A percentile compares a stretch with the other conserved stretches of the same genome.
Evolutionary conservation across 2,113 vertebrate species (phyloP).

Genomic region (Xenus cinereus): DNA sequence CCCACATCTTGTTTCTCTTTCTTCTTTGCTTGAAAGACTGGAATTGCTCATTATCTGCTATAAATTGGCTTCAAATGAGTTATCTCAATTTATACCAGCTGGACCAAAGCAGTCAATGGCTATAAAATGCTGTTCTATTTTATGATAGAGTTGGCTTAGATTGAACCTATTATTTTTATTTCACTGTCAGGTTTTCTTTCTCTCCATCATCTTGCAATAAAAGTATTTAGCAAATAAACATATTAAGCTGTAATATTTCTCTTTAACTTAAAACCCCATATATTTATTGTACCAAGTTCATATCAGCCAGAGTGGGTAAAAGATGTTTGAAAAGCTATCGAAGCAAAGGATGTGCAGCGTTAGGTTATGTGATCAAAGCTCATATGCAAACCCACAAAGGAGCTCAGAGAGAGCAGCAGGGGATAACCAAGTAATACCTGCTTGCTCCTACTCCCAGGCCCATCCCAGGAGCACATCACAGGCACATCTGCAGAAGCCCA

Average conservation of each 20-base stretch:
- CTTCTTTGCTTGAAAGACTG: slow-evolving; percentile 39
- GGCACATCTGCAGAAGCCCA: background rate
- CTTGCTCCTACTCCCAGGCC: background rate
- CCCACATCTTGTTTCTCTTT: slow-evolving; percentile 1
- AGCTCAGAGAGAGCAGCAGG: background rate
- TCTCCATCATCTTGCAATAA: background rate
- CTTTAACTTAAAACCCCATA: background rate
- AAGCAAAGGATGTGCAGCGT: background rate
- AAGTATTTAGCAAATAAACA: slow-evolving; percentile 16
- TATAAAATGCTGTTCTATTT: slow-evolving; percentile 6
- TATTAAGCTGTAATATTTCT: background rate
- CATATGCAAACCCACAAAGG: background rate
- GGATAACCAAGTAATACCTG: background rate
- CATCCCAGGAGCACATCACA: background rate
- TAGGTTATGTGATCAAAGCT: background rate
- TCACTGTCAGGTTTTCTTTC: background rate
- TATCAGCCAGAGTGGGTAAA: background rate
- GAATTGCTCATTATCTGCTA: slow-evolving; percentile 44
- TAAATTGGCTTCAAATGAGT: slow-evolving; percentile 19
- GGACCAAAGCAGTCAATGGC: background rate
- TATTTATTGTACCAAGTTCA: background rate
- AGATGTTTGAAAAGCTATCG: background rate
- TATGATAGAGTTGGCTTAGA: background rate
- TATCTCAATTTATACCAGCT: slow-evolving; percentile 35
- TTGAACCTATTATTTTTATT: slow-evolving; percentile 18